These are phyloP conservation scores for Mareca strepera DNA, from an alignment of 2,797 vertebrate genomes.

Conservation along the genomic window DNA sequence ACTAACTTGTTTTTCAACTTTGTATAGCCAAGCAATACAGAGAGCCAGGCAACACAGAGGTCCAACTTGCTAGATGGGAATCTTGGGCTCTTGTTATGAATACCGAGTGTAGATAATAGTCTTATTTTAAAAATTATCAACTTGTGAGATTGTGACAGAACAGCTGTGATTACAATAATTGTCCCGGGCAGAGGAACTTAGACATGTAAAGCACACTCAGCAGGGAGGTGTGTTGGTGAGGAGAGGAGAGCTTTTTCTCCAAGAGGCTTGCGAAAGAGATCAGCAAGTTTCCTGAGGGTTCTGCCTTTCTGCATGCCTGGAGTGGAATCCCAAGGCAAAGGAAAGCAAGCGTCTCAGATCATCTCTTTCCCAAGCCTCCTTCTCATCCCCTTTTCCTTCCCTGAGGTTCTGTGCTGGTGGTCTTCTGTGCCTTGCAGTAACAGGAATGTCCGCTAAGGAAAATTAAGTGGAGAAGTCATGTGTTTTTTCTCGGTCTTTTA, in stretches of 20 bases:
- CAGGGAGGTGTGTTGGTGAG: neutral
- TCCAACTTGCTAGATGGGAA: neutral
- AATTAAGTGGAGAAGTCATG: neutral
- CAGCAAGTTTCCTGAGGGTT: neutral
- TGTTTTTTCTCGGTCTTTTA: neutral
- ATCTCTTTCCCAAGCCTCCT: neutral
- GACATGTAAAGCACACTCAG: neutral
- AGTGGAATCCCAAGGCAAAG: neutral
- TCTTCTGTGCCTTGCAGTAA: neutral
- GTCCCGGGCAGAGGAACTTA: neutral
- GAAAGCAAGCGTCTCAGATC: neutral
- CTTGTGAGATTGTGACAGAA: neutral
- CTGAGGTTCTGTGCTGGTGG: neutral
- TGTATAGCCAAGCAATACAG: neutral
- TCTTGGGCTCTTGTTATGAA: neutral
- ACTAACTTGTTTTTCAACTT: neutral
- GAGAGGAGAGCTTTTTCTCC: neutral
- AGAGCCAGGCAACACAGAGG: neutral
- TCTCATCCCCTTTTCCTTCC: neutral
- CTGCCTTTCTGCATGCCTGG: neutral
- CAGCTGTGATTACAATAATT: neutral
- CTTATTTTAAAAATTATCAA: neutral
- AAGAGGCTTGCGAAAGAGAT: neutral
- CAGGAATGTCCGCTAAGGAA: neutral
- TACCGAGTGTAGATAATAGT: neutral